Evolutionary conservation across 2,888 invertebrate species (phyloP).

Genomic region (Hydrotaea diabolus): DNA sequence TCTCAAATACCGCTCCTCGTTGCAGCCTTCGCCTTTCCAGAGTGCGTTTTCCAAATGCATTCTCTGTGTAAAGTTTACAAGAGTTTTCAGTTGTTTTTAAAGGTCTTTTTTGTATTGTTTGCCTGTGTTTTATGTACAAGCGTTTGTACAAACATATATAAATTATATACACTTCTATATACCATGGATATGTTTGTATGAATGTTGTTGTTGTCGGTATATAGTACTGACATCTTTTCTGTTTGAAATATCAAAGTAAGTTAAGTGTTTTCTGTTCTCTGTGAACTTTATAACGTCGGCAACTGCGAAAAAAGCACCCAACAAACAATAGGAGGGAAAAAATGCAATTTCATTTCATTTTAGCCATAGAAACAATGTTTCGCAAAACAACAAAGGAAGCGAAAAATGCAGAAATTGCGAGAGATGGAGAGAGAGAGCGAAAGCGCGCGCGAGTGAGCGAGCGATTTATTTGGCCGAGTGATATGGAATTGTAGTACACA

Average conservation of each 20-base stretch:
- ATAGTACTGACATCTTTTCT: constrained; percentile 52
- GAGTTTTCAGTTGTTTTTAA: constrained; percentile 38
- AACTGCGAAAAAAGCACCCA: neutral
- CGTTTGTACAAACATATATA: neutral
- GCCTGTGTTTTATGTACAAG: constrained; percentile 11
- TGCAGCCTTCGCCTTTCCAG: neutral
- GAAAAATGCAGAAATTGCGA: constrained; percentile 13
- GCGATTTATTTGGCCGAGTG: no score
- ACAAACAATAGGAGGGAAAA: neutral
- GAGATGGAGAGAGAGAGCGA: no score
- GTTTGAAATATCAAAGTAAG: constrained; percentile 64
- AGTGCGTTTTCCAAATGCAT: constrained; percentile 17
- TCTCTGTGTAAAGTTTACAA: constrained; percentile 37
- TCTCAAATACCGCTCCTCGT: neutral
- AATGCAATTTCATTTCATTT: constrained; percentile 38
- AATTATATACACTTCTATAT: neutral
- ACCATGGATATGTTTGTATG: neutral
- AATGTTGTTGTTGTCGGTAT: constrained; percentile 2
- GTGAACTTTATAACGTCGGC: constrained; percentile 31
- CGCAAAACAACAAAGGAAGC: constrained; percentile 27
- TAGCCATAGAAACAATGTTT: constrained; percentile 37
- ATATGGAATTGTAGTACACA: no score
- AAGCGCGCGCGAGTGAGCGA: no score
- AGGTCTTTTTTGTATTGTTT: constrained; percentile 34
- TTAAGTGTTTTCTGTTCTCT: constrained; percentile 58